Evolutionary conservation across 2,113 vertebrate genomes (phyloP).

Genomic region (Hemicordylus capensis): DNA sequence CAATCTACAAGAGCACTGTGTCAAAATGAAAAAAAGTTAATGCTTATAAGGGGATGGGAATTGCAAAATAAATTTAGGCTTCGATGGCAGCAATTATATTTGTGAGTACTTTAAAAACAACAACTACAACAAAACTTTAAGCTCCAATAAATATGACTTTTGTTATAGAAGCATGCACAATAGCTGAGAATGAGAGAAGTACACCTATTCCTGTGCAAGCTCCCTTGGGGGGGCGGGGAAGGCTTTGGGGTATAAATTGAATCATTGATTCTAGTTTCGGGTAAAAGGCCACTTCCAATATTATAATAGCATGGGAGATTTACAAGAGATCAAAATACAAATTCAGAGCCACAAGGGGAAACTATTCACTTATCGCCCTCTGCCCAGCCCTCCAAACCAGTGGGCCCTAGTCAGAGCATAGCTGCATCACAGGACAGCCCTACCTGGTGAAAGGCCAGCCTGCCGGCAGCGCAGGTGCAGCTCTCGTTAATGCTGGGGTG

Average conservation of each 20-base stretch:
- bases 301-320: background rate
- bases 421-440: background rate
- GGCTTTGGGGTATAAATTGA: background rate
- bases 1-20: slow-evolving; percentile 38
- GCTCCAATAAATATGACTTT: background rate
- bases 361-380: background rate
- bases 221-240: no score
- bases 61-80: slow-evolving; percentile 18
- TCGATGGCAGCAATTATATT: slow-evolving; percentile 17
- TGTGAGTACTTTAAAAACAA: background rate
- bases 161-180: background rate
- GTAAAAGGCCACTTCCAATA: background rate
- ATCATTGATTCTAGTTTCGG: background rate
- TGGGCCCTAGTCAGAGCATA: background rate
- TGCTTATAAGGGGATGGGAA: slow-evolving; percentile 25
- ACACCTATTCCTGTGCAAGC: background rate
- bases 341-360: background rate
- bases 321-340: background rate
- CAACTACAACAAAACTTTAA: background rate
- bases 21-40: slow-evolving; percentile 48
- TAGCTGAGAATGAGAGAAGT: background rate
- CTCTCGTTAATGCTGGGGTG: no score
- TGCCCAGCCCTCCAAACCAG: background rate
- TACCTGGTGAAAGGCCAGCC: no score
- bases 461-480: background rate